phyloP scores from a whole-genome alignment of 2,797 vertebrate genomes.

The Cirrhinus molitorella region DNA sequence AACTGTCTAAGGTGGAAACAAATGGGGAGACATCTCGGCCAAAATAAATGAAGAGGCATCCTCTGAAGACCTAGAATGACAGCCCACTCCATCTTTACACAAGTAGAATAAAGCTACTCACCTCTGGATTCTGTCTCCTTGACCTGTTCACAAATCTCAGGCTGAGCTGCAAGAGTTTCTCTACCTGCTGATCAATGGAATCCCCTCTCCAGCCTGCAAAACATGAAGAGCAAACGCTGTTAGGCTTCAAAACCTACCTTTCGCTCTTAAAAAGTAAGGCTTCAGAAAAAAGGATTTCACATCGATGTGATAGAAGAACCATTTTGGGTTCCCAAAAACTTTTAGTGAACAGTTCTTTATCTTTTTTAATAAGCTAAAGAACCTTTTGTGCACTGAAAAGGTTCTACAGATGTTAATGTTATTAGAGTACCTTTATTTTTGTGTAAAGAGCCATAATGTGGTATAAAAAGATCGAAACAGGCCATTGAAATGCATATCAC shows the following conservation, averaged over 20 bases:
- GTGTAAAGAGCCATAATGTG: not conserved
- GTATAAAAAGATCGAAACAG: not conserved
- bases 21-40: constrained; percentile 33
- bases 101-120: constrained; percentile 51
- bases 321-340: too few relatives aligned
- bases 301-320: not conserved
- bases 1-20: constrained; percentile 36
- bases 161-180: constrained; percentile 57
- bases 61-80: constrained; percentile 28
- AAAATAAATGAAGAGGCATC: constrained; percentile 50
- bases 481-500: constrained; percentile 10
- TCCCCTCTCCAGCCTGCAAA: constrained; percentile 57
- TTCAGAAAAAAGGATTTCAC: not conserved
- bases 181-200: constrained; percentile 57
- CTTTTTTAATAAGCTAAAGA: too few relatives aligned
- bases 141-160: constrained; percentile 68
- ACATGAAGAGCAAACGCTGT: not conserved
- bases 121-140: constrained; percentile 60
- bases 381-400: not conserved
- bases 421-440: not conserved
- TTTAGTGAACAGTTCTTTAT: too few relatives aligned
- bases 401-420: not conserved
- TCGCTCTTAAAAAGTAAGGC: not conserved
- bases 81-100: constrained; percentile 51
- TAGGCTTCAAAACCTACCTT: not conserved